Base-by-base conservation (phyloP, 2,888 invertebrate species). In the Hololepta plana region DNA sequence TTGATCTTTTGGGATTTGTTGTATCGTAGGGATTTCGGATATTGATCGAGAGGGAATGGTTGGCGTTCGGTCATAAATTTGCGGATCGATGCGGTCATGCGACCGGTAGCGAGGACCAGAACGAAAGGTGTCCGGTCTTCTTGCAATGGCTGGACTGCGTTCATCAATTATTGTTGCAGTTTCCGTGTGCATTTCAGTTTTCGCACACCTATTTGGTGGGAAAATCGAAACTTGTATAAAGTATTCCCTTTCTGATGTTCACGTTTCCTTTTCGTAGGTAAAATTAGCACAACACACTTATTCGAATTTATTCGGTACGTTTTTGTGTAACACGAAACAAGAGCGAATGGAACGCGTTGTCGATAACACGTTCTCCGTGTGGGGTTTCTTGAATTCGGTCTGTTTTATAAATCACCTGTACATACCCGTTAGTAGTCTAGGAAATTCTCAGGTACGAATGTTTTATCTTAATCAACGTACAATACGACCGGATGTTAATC, bases 11-110 rank as follows among this genome's bases (percentile, higher is more conserved):
- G 10, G n/a, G 12, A 12, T 23, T 23, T 23, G 8, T 26, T 26
- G 7, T 20, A 26, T 27, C n/a, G 3, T 52, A 90, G 84, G 95
- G 93, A 33, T 96, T 96, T 58, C 81, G 85, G 45, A 67, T 82
- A 26, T 62, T 98, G 29, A 77, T 95, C 29, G 88, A 95, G 57
- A 69, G 90, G 31, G 96, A 98, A 53, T 98, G 96, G 96, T 59
- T 96, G 19, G 88, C 85, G 49, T 98, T 87, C 57, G 96, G 96
- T 0, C 96, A 98, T 60, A 96, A 96, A 60, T 96, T 96, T 58
- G 84, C 84, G 4, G 95, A 96, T 57, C 73, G 96, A 26, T 90
- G 90, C 53, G 81, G 82, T 1, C 80, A 80, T 45, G 70, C 71
- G 17, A 72, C 77, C 20, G 76, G 76, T 8, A 65, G 72, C 3